A percentile compares a stretch with the other conserved stretches of the same genome.
phyloP scores from a whole-genome alignment of 2,113 vertebrate species.

The Gopherus flavomarginatus region DNA sequence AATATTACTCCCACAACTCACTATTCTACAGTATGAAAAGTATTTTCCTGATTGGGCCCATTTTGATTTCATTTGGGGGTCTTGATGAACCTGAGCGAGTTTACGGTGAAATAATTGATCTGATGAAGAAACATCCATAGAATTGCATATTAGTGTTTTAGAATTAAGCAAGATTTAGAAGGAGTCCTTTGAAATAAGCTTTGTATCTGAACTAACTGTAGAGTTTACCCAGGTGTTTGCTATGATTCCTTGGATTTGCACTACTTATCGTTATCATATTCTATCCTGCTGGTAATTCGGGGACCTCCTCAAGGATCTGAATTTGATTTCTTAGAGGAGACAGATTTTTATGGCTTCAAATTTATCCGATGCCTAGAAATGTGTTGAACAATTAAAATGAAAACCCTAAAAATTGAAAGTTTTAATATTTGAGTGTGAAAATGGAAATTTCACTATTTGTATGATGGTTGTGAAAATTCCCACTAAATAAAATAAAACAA shows the following conservation, averaged over 20 bases:
- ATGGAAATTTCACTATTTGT: not conserved
- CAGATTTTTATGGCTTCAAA: accelerated
- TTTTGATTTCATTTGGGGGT: conserved; percentile 84
- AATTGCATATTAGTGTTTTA: not conserved
- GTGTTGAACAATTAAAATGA: not conserved
- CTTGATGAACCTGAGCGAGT: conserved; percentile 72
- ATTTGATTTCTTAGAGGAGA: accelerated
- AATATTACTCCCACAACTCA: conserved; percentile 66
- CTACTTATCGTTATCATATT: accelerated
- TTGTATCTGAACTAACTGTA: not conserved
- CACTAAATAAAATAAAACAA: not conserved
- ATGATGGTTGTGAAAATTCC: not conserved
- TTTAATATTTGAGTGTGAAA: not conserved
- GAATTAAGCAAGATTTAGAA: not conserved
- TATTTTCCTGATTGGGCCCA: conserved; percentile 80
- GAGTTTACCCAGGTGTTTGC: not conserved
- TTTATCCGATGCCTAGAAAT: not conserved
- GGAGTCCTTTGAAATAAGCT: not conserved
- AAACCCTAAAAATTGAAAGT: not conserved
- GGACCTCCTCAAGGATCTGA: not conserved
- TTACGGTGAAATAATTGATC: conserved; percentile 79
- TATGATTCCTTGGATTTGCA: not conserved
- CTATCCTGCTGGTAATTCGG: not conserved
- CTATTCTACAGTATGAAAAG: conserved; percentile 76
- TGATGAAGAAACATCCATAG: conserved; percentile 65